Evolutionary conservation across 2,797 vertebrate genomes (phyloP).

Genomic region (Typhlichthys subterraneus): DNA sequence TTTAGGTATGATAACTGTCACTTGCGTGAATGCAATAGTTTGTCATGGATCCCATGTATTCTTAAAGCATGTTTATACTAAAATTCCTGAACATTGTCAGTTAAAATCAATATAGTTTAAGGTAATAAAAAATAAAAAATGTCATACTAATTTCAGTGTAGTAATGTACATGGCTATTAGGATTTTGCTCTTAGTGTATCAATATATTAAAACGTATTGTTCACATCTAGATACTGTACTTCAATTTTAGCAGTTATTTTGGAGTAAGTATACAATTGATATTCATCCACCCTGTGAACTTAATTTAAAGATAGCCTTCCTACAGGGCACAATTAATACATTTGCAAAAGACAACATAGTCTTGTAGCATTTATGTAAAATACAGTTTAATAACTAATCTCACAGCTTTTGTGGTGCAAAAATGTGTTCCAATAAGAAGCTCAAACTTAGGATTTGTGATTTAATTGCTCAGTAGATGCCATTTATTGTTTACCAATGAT

Average conservation of each 20-base stretch:
- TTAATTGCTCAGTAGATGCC: slow-evolving; percentile 94
- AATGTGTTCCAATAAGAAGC: slow-evolving; percentile 90
- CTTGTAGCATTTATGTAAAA: slow-evolving; percentile 87
- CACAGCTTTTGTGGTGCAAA: slow-evolving; percentile 91
- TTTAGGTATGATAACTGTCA: slow-evolving; percentile 83
- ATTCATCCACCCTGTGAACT: slow-evolving; percentile 71
- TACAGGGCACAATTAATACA: slow-evolving; percentile 62
- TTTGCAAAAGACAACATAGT: slow-evolving; percentile 71
- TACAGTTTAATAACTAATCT: slow-evolving; percentile 83
- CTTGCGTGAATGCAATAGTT: slow-evolving; percentile 85
- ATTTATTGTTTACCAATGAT: slow-evolving; percentile 96
- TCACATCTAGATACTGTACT: slow-evolving; percentile 74
- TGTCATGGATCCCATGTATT: slow-evolving; percentile 81
- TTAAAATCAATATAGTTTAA: slow-evolving; percentile 78
- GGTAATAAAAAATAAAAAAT: slow-evolving; percentile 56
- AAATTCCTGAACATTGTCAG: slow-evolving; percentile 74
- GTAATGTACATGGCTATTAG: slow-evolving; percentile 78
- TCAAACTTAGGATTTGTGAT: slow-evolving; percentile 96
- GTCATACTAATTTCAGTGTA: slow-evolving; percentile 83
- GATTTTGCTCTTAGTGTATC: slow-evolving; percentile 78
- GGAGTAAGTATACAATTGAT: slow-evolving; percentile 71
- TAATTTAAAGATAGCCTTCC: slow-evolving; percentile 59
- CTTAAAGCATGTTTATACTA: slow-evolving; percentile 82
- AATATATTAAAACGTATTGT: slow-evolving; percentile 78
- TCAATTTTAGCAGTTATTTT: slow-evolving; percentile 78